phyloP scores from a whole-genome alignment of 2,113 vertebrate species.

The Entomyzon cyanotis region DNA sequence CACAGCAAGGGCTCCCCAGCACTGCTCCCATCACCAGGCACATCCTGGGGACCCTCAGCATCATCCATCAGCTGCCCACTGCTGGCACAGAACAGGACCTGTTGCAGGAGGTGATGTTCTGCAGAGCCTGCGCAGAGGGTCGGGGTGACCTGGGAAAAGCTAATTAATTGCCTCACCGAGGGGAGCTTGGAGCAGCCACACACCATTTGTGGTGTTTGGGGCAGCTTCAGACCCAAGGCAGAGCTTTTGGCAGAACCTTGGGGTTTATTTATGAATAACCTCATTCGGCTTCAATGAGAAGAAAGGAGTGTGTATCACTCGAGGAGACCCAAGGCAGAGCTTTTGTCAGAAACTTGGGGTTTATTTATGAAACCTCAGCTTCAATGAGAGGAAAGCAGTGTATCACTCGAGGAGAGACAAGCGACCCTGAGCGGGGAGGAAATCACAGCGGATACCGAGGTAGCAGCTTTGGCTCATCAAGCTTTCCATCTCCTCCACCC shows the following conservation, averaged over 20 bases:
- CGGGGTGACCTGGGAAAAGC: neutral
- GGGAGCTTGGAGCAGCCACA: neutral
- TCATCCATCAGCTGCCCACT: rapidly evolving
- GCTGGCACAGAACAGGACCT: rapidly evolving
- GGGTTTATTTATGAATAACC: neutral
- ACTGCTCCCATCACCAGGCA: rapidly evolving
- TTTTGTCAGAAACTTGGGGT: neutral
- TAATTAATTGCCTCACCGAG: neutral
- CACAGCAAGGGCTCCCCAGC: neutral
- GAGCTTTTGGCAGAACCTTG: neutral
- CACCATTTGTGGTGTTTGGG: rapidly evolving
- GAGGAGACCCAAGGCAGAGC: neutral
- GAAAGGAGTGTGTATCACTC: neutral
- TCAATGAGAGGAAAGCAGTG: neutral
- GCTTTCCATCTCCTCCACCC: neutral
- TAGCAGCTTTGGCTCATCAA: neutral
- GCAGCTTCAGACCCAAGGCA: neutral
- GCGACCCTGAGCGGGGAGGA: neutral
- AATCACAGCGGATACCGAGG: neutral
- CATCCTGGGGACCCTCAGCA: neutral
- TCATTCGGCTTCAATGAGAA: neutral
- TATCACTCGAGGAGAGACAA: neutral
- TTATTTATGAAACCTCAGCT: neutral
- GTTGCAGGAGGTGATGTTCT: neutral
- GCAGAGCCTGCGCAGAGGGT: neutral